Evolutionary conservation across 2,113 vertebrate genomes (phyloP), one percentile per base, ranked within the genome.

Genomic region (Microcebus jonahi): DNA sequence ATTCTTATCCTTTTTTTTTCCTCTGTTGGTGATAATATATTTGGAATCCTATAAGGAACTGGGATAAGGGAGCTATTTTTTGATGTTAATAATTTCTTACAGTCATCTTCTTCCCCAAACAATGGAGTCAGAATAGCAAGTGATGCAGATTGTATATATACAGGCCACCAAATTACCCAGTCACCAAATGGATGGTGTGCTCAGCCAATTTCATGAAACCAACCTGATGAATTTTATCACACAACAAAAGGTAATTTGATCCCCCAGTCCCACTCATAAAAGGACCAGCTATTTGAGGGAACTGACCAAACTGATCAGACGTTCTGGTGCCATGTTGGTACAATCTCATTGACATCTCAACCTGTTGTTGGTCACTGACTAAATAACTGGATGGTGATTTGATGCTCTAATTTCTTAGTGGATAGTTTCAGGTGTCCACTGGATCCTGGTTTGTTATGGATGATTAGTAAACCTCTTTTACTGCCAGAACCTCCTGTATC

Each of bases 1-100:
- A 95, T 85, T 92, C 96, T 91, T 81, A 80, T 83, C 18, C 23
- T 80, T 97, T 95, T 97, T 97, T 84, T 84, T 27, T 93, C 55
- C 68, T 20, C 21, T 83, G 31, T 92, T 57, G 27, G 5, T 92
- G 61, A 92, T 86, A 95, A 50, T 50, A 77, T 87, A 96, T 90
- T 90, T 94, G 31, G 25, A 92, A 88, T 90, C 59, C n/a, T 94
- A 70, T 81, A 94, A 90, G 61, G 21, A 96, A 95, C 18, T 83
- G 27, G 34, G 42, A 75, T 75, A 93, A 82, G 14, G 17, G 50
- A 89, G 18, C 17, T 86, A 77, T 29, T 91, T 94, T 95, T 92
- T 86, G 7, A 85, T 75, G 21, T 45, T 91, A 95, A 91, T 68
- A 83, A 92, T 93, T 89, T 93, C 12, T 91, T 81, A 10, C 8